phyloP scores from a whole-genome alignment of 37 sponge, comb jelly and placozoan genomes.

The Axinella damicornis region DNA sequence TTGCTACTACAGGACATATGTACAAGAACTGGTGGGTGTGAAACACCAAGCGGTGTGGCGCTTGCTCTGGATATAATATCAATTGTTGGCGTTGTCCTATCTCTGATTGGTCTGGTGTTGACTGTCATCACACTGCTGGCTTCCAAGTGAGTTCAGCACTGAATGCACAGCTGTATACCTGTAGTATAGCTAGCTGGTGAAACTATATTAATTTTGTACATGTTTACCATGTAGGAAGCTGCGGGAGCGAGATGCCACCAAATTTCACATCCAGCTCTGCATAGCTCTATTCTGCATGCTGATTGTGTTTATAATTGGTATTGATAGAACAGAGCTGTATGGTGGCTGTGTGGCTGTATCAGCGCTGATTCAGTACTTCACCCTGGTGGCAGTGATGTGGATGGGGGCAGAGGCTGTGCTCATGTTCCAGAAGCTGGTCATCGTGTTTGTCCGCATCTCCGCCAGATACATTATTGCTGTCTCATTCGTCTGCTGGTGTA shows the following conservation, averaged over 20 bases:
- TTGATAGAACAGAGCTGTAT: slow-evolving; percentile 54
- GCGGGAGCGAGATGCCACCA: slow-evolving; percentile 45
- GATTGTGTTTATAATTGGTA: slow-evolving; percentile 53
- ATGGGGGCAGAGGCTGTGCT: slow-evolving; percentile 82
- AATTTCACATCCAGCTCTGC: slow-evolving; percentile 68
- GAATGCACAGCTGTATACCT: background rate
- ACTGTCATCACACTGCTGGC: slow-evolving; percentile 46
- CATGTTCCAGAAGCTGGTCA: slow-evolving; percentile 64
- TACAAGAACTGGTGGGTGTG: no score
- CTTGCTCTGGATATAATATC: slow-evolving; percentile 21
- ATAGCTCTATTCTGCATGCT: slow-evolving; percentile 60
- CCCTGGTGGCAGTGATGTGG: slow-evolving; percentile 60
- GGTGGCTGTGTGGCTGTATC: slow-evolving; percentile 46
- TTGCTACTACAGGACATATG: no score
- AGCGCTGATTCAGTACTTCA: slow-evolving; percentile 60
- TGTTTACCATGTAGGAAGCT: slow-evolving; percentile 50
- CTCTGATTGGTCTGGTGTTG: slow-evolving; percentile 53
- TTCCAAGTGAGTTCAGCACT: slow-evolving; percentile 68
- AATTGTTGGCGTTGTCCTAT: slow-evolving; percentile 45
- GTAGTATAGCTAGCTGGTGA: no score
- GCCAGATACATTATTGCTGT: slow-evolving; percentile 16
- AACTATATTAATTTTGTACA: no score
- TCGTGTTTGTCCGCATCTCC: slow-evolving; percentile 54
- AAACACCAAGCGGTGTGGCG: background rate
- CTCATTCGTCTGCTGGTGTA: slow-evolving; percentile 71